Evolutionary conservation across 2,797 vertebrate genomes (phyloP).

Genomic region (Aselliscus stoliczkanus): DNA sequence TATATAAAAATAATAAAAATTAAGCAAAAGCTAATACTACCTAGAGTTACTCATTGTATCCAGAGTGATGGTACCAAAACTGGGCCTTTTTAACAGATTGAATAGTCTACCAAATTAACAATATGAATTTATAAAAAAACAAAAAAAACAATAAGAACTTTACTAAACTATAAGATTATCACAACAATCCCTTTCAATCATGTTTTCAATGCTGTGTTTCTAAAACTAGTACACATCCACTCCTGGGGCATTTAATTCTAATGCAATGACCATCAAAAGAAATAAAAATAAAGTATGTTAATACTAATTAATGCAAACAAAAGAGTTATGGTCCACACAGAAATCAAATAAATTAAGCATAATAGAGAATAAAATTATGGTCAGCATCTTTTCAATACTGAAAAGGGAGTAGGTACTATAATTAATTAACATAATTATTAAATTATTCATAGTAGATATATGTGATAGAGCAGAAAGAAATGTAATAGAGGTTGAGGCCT

Average conservation of each 20-base stretch:
- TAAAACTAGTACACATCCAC: background rate
- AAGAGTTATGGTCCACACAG: background rate
- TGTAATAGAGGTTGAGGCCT: background rate
- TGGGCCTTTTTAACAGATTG: background rate
- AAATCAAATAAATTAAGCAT: background rate
- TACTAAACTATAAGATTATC: background rate
- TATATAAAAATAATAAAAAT: conserved; percentile 3
- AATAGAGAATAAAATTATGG: background rate
- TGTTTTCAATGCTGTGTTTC: background rate
- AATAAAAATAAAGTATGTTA: background rate
- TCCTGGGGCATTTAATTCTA: background rate
- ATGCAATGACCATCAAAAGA: background rate
- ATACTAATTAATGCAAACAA: background rate
- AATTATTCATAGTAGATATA: background rate
- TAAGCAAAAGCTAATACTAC: background rate
- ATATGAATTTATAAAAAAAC: background rate
- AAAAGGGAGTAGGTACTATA: background rate
- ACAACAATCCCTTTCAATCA: background rate
- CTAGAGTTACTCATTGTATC: background rate
- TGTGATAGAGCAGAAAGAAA: background rate
- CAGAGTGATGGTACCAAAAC: background rate
- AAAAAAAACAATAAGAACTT: background rate
- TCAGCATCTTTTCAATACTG: background rate
- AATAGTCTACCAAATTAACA: background rate
- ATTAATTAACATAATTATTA: background rate